Base-by-base conservation (phyloP, 1,140 invertebrate species). In the Apis florea region DNA sequence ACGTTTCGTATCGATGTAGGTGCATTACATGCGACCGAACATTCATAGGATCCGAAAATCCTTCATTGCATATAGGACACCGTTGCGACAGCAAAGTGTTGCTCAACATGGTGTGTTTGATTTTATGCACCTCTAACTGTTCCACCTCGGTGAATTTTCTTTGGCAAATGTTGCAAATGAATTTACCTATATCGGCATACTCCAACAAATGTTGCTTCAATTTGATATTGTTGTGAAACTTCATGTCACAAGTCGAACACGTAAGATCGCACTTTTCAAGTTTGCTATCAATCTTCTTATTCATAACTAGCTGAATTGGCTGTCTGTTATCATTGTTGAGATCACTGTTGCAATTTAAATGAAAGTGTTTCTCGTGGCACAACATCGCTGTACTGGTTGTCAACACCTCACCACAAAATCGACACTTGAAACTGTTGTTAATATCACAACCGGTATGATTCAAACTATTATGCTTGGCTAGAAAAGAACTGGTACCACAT, bases 361-460 rank as follows among this genome's bases (percentile, higher is more conserved):
- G 88, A 26, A 88, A 83, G 6, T 90, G 90, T 72, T 74, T 86
- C 4, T 89, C 69, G 19, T 91, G 90, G 26, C 84, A 90, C 12
- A 47, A 51, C 2, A 90, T 64, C 1, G 83, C 79, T 59, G 68
- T 77, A 3, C 13, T 15, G 0, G 87, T 86, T 17, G 73, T n/a
- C 3, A 89, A 47, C 11, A 88, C 31, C 79, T 91, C 90, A 0
- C 67, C 78, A 40, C 90, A 91, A 17, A 69, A 70, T 2, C 70
- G 17, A 31, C 90, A 91, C 4, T 78, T 80, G 63, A 85, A 63
- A 19, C 47, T 58, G 1, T 58, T 64, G 9, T 40, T 24, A 47
- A 71, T 66, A 5, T 58, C 26, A 8, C 21, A 10, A n/a, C 71
- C 71, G 6, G 17, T 56, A 2, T 91, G 90, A 17, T 81, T 88